Conservation (phyloP, 2,113 vertebrate species). For the Alethe castanea region DNA sequence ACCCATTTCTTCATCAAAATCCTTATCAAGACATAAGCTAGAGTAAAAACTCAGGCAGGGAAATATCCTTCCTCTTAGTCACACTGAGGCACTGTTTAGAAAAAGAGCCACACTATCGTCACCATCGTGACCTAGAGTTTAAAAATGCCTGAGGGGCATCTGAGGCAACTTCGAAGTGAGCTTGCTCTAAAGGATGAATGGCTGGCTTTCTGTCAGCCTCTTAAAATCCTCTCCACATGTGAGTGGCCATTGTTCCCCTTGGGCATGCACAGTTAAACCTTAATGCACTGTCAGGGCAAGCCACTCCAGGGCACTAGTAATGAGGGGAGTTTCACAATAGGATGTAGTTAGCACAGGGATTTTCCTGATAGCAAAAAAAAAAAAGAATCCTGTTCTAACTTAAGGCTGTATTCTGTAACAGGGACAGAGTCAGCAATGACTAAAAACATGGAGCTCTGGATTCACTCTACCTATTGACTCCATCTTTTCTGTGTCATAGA, state of each 20-base stretch:
- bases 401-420: neutral
- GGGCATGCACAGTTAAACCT: neutral
- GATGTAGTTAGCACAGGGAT: neutral
- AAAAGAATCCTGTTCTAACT: neutral
- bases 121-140: neutral
- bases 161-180: neutral
- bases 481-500: fast-evolving
- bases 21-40: neutral
- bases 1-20: neutral
- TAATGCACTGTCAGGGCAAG: neutral
- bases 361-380: neutral
- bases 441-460: neutral
- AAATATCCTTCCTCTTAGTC: neutral
- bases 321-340: neutral
- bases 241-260: neutral
- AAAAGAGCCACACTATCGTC: neutral
- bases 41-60: neutral
- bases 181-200: neutral
- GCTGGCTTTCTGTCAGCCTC: neutral
- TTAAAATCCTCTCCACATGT: neutral
- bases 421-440: neutral
- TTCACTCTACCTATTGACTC: neutral
- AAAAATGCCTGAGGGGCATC: neutral
- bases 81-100: neutral
- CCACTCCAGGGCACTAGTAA: neutral